Evolutionary conservation across 2,113 vertebrate genomes (phyloP).

Genomic region (Glaucidium brasilianum): DNA sequence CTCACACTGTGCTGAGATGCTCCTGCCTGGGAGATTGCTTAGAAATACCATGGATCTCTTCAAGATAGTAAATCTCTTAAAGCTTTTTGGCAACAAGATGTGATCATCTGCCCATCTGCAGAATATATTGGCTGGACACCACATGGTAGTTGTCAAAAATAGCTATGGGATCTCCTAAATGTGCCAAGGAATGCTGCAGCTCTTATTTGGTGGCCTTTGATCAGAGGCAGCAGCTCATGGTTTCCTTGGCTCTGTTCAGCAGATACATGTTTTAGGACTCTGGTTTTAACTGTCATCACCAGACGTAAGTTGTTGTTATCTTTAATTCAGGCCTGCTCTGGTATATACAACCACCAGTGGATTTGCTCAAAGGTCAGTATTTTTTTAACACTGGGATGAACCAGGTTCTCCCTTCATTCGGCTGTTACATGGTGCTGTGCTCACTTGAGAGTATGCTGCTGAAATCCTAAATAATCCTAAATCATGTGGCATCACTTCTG

Average conservation of each 20-base stretch:
- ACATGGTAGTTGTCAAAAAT: constrained; percentile 32
- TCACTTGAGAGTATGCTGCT: background rate
- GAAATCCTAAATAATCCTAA: background rate
- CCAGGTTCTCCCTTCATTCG: background rate
- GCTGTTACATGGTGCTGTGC: background rate
- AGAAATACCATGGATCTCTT: background rate
- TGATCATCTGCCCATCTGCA: constrained; percentile 19
- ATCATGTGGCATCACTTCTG: background rate
- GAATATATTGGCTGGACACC: background rate
- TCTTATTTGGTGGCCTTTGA: constrained; percentile 20
- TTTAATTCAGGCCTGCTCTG: background rate
- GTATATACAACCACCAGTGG: background rate
- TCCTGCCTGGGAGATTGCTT: background rate
- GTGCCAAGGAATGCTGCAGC: constrained; percentile 38
- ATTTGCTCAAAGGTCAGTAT: constrained; percentile 11
- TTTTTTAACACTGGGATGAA: background rate
- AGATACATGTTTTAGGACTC: background rate
- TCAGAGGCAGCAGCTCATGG: background rate
- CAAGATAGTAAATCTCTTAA: background rate
- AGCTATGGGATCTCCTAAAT: background rate
- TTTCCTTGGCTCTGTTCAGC: constrained; percentile 1
- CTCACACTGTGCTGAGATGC: background rate
- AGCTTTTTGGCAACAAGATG: constrained; percentile 3
- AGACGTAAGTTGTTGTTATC: background rate
- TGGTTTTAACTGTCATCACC: constrained; percentile 8